Conservation (phyloP, 1,140 invertebrate genomes). For the Heliconius nattereri region DNA sequence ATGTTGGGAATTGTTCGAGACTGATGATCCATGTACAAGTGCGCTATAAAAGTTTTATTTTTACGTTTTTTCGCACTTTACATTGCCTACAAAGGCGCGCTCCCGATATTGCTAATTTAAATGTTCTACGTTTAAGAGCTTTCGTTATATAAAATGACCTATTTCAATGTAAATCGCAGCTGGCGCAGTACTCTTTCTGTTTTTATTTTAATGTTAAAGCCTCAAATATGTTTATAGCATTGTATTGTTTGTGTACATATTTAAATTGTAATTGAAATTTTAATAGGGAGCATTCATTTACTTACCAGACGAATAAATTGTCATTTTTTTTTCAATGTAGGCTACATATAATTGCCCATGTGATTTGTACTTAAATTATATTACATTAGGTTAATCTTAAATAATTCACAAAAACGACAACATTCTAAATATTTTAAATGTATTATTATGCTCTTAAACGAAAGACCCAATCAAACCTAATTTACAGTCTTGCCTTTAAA, state of each 20-base stretch:
- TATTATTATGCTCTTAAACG: no score
- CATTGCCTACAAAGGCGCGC: constrained; percentile 1
- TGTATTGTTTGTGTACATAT: neutral
- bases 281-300: no score
- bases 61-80: constrained; percentile 8
- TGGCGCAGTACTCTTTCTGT: neutral
- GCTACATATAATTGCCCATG: no score
- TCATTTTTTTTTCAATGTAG: no score
- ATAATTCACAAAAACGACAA: no score
- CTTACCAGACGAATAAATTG: no score
- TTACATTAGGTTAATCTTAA: no score
- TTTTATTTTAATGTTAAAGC: neutral
- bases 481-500: no score
- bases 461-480: no score
- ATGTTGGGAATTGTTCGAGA: neutral
- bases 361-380: no score
- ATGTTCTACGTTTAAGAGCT: constrained; percentile 11
- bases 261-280: no score
- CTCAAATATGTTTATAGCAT: neutral
- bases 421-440: no score
- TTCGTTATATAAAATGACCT: neutral
- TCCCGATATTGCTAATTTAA: constrained; percentile 11
- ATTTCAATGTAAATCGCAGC: constrained; percentile 5
- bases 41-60: constrained; percentile 13
- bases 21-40: constrained; percentile 15